Percentiles rank a stretch among this genome's conserved stretches.
Evolutionary conservation across 2,797 vertebrate genomes (phyloP).

Genomic region (Ceyx erithaca): DNA sequence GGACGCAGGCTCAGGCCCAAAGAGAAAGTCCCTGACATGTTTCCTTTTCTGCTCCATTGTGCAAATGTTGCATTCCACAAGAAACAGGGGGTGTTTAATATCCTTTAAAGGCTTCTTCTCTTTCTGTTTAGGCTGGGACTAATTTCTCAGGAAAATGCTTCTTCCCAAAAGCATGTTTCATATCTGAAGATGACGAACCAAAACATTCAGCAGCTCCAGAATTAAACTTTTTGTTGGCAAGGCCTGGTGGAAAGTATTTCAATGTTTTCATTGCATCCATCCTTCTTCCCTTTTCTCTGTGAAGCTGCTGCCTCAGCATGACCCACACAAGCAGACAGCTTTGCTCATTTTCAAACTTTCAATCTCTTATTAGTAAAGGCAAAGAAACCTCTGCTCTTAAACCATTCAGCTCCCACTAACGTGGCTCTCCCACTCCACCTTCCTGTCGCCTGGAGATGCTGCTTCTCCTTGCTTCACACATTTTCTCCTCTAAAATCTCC

Average conservation of each 20-base stretch:
- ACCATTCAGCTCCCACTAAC: accelerated
- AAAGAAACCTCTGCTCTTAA: background rate
- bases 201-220: background rate
- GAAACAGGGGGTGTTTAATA: background rate
- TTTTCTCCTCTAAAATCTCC: background rate
- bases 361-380: background rate
- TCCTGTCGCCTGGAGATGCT: slow-evolving; percentile 19
- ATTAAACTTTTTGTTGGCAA: background rate
- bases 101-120: background rate
- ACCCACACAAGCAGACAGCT: background rate
- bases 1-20: background rate
- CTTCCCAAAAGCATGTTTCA: background rate
- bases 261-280: background rate
- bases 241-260: background rate
- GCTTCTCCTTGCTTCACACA: background rate
- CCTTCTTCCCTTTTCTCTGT: background rate
- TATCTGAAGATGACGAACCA: background rate
- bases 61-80: background rate
- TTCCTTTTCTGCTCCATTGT: background rate
- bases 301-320: background rate
- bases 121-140: background rate
- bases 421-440: slow-evolving; percentile 62
- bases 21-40: background rate
- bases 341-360: background rate
- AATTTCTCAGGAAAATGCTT: background rate